Base-by-base conservation (phyloP, 2,113 vertebrate genomes). In the Hypocryptadius cinnamomeus region DNA sequence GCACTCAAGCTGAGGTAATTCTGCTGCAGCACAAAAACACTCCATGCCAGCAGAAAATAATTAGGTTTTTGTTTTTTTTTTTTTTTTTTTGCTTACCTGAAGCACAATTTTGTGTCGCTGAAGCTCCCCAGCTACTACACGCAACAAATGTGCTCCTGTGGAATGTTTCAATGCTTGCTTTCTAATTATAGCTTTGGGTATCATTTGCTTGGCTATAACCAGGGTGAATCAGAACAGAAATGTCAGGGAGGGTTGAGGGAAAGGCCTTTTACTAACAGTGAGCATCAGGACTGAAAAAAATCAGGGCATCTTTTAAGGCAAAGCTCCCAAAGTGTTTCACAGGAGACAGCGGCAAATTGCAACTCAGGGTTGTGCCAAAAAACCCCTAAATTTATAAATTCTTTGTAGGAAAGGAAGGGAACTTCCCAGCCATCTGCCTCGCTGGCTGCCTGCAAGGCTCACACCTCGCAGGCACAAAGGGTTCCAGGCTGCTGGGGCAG, bases 171-270 rank as follows among this genome's bases (percentile, higher is more conserved):
- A 45, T 0, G 28, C 65, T 81, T 83, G 20, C 57, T 50, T 73
- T 72, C 93, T 94, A 89, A 95, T 92, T 94, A 79, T 44, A 91
- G 91, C 71, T 77, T 83, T 89, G 24, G 64, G 63, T 83, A 35
- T 86, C 57, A 6, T 84, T 90, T 8, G 15, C 68, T 93, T 0
- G 3, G 80, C 82, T 85, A 39, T 27, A 68, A 87, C 57, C 78
- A 56, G 86, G 65, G 73, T 95, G 91, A 96, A 94, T 92, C 89
- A 82, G 80, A 94, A 89, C 24, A 95, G 57, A 79, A 90, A 82
- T 1, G 1, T 60, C 64, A 54, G 76, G 59, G 65, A 79, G 69
- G 30, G 23, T 4, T 70, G 77, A 90, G 33, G 69, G 85, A 61
- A 65, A 81, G 79, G 42, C 14, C 73, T 84, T 79, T 69, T 20